Base-by-base conservation (phyloP, 1,140 invertebrate species). In the Drosophila jambulina region DNA sequence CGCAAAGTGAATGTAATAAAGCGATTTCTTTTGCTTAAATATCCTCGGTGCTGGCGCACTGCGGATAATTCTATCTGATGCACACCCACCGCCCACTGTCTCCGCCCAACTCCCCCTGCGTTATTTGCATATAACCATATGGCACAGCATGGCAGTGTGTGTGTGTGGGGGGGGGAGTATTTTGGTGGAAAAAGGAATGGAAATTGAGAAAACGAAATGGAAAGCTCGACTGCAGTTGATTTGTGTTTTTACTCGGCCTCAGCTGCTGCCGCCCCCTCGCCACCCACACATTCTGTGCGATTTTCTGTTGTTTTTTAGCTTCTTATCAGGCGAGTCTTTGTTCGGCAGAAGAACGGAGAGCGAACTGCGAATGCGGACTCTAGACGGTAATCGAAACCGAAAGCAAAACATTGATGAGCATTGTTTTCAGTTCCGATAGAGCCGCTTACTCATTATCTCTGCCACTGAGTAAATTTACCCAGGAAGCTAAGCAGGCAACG, bases 181-280 rank as follows among this genome's bases (percentile, higher is more conserved):
- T 72, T 60, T 72, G 69, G 69, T 54, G 40, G 69, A 42, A 72
- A 71, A 72, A 72, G 69, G 69, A 78, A 78, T 70, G 75, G 58
- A 78, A 78, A 70, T 78, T 71, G 64, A 78, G 75, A 78, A 78
- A 78, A 78, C 65, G 76, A 78, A 78, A 78, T 78, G 75, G 76
- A 78, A 78, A 78, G 75, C 76, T 53, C 65, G 65, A 38, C 74
- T 75, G 76, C 75, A 78, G 76, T 78, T 78, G 76, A 78, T 78
- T 78, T 78, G 76, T 78, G 76, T 78, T 78, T 78, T 71, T 78
- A 43, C 75, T 78, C 61, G 63, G 57, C 32, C 78, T 63, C 65
- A 70, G 48, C 70, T 75, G 46, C 63, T 57, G n/a, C 48, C 23
- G 3, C 10, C 57, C 49, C n/a, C 48, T 2, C 29, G 23, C 29